A percentile compares a stretch with the other conserved stretches of the same genome.
Evolutionary conservation across 2,113 vertebrate genomes (phyloP).

Genomic region (Cryptotis parvus): DNA sequence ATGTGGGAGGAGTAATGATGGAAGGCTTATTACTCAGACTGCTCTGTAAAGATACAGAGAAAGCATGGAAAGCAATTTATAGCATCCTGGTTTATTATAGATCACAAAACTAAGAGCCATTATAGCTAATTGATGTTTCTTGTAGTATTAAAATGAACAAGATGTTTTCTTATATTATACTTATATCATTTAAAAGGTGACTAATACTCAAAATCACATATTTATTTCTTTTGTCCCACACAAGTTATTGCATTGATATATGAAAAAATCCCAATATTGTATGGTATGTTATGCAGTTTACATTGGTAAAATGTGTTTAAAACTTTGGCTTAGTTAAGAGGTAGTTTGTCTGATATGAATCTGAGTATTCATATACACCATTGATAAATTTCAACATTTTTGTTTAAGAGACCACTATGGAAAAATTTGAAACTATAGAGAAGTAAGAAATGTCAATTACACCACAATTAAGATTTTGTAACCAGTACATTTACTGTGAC

Average conservation of each 20-base stretch:
- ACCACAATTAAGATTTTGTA: neutral
- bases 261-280: neutral
- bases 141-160: too few relatives aligned
- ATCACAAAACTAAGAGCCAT: too few relatives aligned
- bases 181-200: too few relatives aligned
- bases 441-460: slow-evolving; percentile 7
- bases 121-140: too few relatives aligned
- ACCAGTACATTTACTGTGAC: too few relatives aligned
- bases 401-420: neutral
- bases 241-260: neutral
- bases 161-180: neutral
- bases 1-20: neutral
- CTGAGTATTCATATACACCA: neutral
- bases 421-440: neutral
- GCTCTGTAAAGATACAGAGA: neutral
- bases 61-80: neutral
- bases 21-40: neutral
- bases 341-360: neutral
- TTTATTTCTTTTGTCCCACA: neutral
- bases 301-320: too few relatives aligned
- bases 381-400: neutral
- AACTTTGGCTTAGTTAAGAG: too few relatives aligned
- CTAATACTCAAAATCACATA: neutral
- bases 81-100: neutral
- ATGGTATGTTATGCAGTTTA: neutral